Conservation (phyloP, 2,888 invertebrate species). For the Campaea margaritaria region DNA sequence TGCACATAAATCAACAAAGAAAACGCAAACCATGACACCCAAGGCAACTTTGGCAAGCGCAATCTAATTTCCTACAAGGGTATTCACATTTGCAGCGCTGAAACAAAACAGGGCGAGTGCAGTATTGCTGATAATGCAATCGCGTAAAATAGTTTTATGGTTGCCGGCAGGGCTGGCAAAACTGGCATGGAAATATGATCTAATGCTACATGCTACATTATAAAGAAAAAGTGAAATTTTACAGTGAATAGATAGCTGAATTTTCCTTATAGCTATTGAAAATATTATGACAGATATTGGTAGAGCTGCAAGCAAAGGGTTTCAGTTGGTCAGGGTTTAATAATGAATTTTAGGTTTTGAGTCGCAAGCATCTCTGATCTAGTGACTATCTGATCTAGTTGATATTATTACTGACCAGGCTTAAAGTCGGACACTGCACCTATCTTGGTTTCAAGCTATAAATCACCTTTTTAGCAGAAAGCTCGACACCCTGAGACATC, state of each 20-base stretch:
- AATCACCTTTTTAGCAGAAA: too few species aligned
- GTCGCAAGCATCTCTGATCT: too few species aligned
- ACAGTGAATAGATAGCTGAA: background rate
- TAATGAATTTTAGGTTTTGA: too few species aligned
- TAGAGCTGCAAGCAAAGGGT: too few species aligned
- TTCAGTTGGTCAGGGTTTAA: too few species aligned
- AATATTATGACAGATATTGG: too few species aligned
- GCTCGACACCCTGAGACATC: too few species aligned
- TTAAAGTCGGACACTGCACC: too few species aligned
- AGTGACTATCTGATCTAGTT: too few species aligned
- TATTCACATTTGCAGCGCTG: conserved; percentile 22
- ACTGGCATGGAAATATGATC: background rate
- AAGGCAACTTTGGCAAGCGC: conserved; percentile 17
- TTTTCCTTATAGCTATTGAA: background rate
- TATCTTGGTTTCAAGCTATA: too few species aligned
- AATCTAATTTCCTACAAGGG: conserved; percentile 19
- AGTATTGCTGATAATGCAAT: conserved; percentile 26
- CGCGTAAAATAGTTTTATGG: conserved; percentile 29
- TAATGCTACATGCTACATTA: background rate
- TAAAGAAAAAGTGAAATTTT: conserved; percentile 1
- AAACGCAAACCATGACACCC: conserved; percentile 19
- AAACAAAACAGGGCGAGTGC: conserved; percentile 12
- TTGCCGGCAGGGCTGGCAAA: conserved; percentile 8
- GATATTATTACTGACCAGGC: too few species aligned
- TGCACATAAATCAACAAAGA: conserved; percentile 15